Percentiles rank a stretch among this genome's conserved stretches.
phyloP scores from a whole-genome alignment of 1,140 invertebrate species.

The Ganaspis sp. region DNA sequence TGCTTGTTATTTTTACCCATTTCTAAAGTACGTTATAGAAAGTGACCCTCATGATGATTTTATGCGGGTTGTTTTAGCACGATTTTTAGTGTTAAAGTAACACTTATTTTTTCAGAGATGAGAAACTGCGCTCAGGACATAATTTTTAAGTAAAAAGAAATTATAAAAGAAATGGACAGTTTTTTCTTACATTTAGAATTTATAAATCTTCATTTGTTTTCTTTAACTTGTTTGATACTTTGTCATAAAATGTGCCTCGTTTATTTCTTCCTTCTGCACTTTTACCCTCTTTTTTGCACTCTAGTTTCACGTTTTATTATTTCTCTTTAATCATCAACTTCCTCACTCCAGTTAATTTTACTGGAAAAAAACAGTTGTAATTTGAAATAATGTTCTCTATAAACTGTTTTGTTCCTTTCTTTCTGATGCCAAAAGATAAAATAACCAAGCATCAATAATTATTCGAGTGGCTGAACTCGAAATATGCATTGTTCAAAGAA shows the following conservation, averaged over 20 bases:
- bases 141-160: too few species aligned
- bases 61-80: too few species aligned
- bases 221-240: neutral
- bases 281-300: neutral
- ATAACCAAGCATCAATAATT: constrained; percentile 6
- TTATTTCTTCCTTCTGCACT: neutral
- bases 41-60: too few species aligned
- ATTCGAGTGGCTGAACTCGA: constrained; percentile 16
- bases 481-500: neutral
- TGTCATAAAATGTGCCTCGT: neutral
- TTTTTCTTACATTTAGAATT: too few species aligned
- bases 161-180: too few species aligned
- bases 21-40: too few species aligned
- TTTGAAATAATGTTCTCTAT: neutral
- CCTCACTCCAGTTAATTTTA: neutral
- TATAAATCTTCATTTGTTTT: too few species aligned
- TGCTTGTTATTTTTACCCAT: too few species aligned
- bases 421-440: neutral
- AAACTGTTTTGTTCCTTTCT: neutral
- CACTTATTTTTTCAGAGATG: too few species aligned
- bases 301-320: neutral
- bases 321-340: neutral
- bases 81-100: too few species aligned
- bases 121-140: too few species aligned
- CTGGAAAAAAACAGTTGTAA: neutral